These are phyloP conservation scores for Aethina tumida DNA, from an alignment of 1,140 invertebrate genomes.

Conservation along the genomic window DNA sequence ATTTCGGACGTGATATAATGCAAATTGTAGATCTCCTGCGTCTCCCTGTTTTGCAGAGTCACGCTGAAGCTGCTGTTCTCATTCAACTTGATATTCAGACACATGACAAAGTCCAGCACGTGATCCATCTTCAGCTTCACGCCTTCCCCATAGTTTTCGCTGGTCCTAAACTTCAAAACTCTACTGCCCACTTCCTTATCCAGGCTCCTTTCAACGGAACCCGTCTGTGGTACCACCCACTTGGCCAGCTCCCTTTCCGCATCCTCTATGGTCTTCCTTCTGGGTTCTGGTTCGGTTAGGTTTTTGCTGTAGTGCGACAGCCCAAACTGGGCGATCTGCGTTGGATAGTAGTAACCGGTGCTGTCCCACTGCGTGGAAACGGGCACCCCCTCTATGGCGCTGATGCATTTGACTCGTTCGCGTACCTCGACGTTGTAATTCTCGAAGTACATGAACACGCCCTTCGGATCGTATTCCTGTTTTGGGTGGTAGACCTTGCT, in stretches of 20 bases:
- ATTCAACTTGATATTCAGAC: slow-evolving; percentile 59
- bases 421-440: slow-evolving; percentile 95
- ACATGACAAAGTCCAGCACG: slow-evolving; percentile 65
- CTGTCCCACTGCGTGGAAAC: slow-evolving; percentile 93
- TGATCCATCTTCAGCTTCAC: slow-evolving; percentile 63
- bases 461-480: slow-evolving; percentile 75
- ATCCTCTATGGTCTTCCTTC: slow-evolving; percentile 62
- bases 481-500: slow-evolving; percentile 84
- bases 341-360: slow-evolving; percentile 92
- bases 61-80: slow-evolving; percentile 74
- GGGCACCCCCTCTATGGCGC: slow-evolving; percentile 82
- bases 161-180: slow-evolving; percentile 61
- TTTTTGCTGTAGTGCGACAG: slow-evolving; percentile 96
- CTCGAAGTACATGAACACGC: slow-evolving; percentile 92
- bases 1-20: slow-evolving; percentile 73
- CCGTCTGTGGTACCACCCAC: slow-evolving; percentile 57
- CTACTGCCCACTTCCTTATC: slow-evolving; percentile 43
- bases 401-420: slow-evolving; percentile 92
- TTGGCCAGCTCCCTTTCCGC: slow-evolving; percentile 51
- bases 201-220: slow-evolving; percentile 49
- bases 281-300: slow-evolving; percentile 67
- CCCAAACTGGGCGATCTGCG: slow-evolving; percentile 97
- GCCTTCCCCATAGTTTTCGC: slow-evolving; percentile 56
- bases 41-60: slow-evolving; percentile 65
- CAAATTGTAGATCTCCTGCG: slow-evolving; percentile 63